phyloP scores from a whole-genome alignment of 2,797 vertebrate species.

The Sorex maritimensis region DNA sequence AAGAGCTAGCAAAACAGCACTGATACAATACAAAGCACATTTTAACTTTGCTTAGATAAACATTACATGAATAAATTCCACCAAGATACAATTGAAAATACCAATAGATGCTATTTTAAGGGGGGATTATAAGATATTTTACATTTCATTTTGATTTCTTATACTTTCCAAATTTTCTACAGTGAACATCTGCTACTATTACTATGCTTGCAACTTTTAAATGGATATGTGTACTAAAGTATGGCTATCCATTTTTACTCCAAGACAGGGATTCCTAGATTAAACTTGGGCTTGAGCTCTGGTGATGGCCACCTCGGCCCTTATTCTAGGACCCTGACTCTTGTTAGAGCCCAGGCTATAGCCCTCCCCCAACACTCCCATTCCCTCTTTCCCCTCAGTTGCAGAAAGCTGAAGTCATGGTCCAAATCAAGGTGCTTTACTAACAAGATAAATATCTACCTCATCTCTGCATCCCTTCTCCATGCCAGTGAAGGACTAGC shows the following conservation, averaged over 20 bases:
- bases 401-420: not conserved
- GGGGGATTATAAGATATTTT: not conserved
- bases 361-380: not conserved
- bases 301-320: not conserved
- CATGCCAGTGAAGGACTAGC: not conserved
- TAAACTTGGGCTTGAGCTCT: not conserved
- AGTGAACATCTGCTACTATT: slow-evolving; percentile 26
- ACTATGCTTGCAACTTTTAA: not conserved
- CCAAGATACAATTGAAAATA: slow-evolving; percentile 48
- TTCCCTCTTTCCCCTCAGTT: too few species aligned
- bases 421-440: too few species aligned
- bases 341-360: not conserved
- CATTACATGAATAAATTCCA: not conserved
- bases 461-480: not conserved
- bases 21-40: slow-evolving; percentile 46
- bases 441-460: too few species aligned
- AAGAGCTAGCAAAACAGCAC: not conserved
- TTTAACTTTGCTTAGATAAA: not conserved
- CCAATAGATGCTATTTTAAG: slow-evolving; percentile 3
- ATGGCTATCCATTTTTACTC: not conserved
- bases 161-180: slow-evolving; percentile 46
- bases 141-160: slow-evolving; percentile 21
- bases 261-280: not conserved
- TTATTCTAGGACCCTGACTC: not conserved
- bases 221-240: not conserved